These are phyloP conservation scores for Magallana nippona DNA, from an alignment of 2,888 invertebrate genomes.

Conservation along the genomic window DNA sequence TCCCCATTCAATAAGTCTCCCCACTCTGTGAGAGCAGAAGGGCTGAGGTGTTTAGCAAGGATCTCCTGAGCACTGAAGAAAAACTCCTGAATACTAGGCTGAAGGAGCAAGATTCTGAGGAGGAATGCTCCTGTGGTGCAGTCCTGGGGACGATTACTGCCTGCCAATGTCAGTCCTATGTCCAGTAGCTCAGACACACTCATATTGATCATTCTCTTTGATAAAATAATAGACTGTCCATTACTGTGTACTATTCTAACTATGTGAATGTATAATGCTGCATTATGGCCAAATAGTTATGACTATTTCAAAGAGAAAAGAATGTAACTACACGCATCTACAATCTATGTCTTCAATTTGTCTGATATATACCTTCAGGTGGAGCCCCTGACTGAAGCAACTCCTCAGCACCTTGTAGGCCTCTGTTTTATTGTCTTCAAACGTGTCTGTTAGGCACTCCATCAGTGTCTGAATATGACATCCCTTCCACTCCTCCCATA, in stretches of 20 bases:
- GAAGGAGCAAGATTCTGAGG: conserved; percentile 73
- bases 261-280: no score
- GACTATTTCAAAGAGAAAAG: no score
- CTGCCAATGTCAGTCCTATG: conserved; percentile 81
- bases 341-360: neutral
- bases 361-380: conserved; percentile 45
- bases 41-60: neutral
- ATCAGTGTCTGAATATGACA: conserved; percentile 67
- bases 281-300: no score
- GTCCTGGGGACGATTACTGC: conserved; percentile 88
- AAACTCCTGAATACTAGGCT: conserved; percentile 51
- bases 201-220: neutral
- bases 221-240: neutral
- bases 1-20: conserved; percentile 3
- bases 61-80: conserved; percentile 41
- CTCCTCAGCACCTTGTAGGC: conserved; percentile 66
- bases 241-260: no score
- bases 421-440: conserved; percentile 76
- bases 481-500: conserved; percentile 9
- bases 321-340: no score
- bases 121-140: conserved; percentile 88
- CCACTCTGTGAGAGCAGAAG: conserved; percentile 9
- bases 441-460: conserved; percentile 76
- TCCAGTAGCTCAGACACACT: neutral
- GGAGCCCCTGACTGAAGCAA: conserved; percentile 33